A percentile compares a stretch with the other conserved stretches of the same genome.
Evolutionary conservation across 2,797 vertebrate genomes (phyloP).

Genomic region (Sebastes flavidus): DNA sequence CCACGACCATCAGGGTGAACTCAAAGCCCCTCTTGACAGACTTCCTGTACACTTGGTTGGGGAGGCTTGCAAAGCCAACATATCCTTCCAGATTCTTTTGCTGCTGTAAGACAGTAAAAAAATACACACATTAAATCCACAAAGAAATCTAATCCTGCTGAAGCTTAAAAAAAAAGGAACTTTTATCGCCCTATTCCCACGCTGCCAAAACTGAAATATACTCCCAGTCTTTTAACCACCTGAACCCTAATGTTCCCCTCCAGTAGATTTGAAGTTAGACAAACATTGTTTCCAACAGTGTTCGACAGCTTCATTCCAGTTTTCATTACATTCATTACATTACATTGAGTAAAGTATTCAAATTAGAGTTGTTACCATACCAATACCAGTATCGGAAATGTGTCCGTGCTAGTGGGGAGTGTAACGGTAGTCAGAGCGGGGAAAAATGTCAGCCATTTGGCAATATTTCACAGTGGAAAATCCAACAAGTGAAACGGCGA

Average conservation of each 20-base stretch:
- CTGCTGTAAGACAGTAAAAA: constrained; percentile 82
- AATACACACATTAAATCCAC: constrained; percentile 13
- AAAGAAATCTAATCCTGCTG: neutral
- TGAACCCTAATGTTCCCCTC: neutral
- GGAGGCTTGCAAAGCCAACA: constrained; percentile 98
- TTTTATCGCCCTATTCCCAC: neutral
- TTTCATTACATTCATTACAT: neutral
- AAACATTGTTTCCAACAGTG: neutral
- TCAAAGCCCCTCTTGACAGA: constrained; percentile 99
- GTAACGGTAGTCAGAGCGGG: too few relatives aligned
- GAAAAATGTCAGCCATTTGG: too few relatives aligned
- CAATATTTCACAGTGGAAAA: too few relatives aligned
- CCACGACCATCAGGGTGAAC: constrained; percentile 99
- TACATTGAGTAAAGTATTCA: neutral
- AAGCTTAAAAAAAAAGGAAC: neutral
- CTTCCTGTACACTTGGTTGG: constrained; percentile 99
- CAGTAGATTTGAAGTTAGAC: neutral
- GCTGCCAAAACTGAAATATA: neutral
- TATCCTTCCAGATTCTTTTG: constrained; percentile 99
- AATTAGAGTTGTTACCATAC: neutral
- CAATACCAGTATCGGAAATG: too few relatives aligned
- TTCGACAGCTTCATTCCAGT: neutral
- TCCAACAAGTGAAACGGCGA: too few relatives aligned
- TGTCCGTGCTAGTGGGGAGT: too few relatives aligned
- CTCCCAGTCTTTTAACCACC: neutral